Base-by-base conservation (phyloP, 2,113 vertebrate species). In the Cacatua alba region DNA sequence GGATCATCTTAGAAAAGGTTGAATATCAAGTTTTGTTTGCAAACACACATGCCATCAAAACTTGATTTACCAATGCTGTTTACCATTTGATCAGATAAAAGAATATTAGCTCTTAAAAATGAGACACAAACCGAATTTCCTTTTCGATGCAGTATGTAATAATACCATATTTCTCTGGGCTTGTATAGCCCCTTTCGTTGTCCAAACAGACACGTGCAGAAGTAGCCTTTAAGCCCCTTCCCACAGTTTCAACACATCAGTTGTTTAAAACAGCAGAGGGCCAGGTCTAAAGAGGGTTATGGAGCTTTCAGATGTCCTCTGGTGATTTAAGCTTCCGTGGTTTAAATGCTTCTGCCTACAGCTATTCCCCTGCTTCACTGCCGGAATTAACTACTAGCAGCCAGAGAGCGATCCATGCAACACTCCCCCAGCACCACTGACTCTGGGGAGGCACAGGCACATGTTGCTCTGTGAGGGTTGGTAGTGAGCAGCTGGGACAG, bases 61-160 rank as follows among this genome's bases (percentile, higher is more conserved):
- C 74, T 82, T 93, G 86, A 95, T 96, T 97, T 96, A 72, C 46
- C 77, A 65, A 52, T 75, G 81, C 86, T 95, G 62, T 91, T 97
- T 97, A 96, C 92, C 95, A 96, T 96, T 96, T 96, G 83, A 96
- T 96, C 62, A 72, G 83, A 96, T 96, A 94, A 96, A 95, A 96
- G 88, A 79, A 95, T 97, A 96, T 96, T 96, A 93, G 91, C 81
- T 94, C 67, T 94, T 94, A 92, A 94, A 96, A 92, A 89, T 85
- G 86, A 91, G 86, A 48, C 31, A 28, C 69, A 97, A 96, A 92
- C 91, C 79, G 81, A 95, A 96, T 97, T 96, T 78, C 28, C 80
- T 87, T 91, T 90, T 82, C 94, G 87, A 3, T 65, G 46, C 41
- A 62, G 44, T 87, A 24, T 91, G 53, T 87, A 86, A 83, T 62